Evolutionary conservation across 2,888 invertebrate species (phyloP).

Genomic region (Drosophila demipolita): DNA sequence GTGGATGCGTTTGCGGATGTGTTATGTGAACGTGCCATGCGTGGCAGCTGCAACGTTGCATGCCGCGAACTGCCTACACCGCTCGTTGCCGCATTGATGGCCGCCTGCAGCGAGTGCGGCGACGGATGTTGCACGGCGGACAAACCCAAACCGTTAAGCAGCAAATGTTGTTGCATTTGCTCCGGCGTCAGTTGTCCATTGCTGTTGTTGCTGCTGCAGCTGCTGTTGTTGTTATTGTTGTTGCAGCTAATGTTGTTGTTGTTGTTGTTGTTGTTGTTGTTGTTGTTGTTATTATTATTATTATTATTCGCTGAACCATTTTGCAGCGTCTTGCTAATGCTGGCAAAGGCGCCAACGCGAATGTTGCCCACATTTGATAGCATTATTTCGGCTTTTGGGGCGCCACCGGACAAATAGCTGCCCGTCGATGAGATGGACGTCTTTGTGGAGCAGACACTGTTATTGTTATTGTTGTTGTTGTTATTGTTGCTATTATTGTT

Average conservation of each 20-base stretch:
- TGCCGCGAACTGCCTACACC: slow-evolving; percentile 43
- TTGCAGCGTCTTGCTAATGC: slow-evolving; percentile 74
- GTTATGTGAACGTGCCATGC: slow-evolving; percentile 63
- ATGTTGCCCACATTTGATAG: slow-evolving; percentile 80
- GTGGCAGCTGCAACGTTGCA: slow-evolving; percentile 60
- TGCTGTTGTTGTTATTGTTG: slow-evolving; percentile 30
- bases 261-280: slow-evolving; percentile 13
- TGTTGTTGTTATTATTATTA: slow-evolving; percentile 36
- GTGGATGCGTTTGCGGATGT: slow-evolving; percentile 19
- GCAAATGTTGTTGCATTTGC: slow-evolving; percentile 73
- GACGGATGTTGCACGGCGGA: slow-evolving; percentile 78
- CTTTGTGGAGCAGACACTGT: slow-evolving; percentile 58
- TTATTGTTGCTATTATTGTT: slow-evolving; percentile 27
- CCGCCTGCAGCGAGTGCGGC: slow-evolving; percentile 43
- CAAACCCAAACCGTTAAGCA: slow-evolving; percentile 77
- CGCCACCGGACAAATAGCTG: slow-evolving; percentile 58
- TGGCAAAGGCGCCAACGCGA: slow-evolving; percentile 81
- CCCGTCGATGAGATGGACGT: slow-evolving; percentile 65
- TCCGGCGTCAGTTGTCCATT: slow-evolving; percentile 65
- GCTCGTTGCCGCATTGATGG: slow-evolving; percentile 54
- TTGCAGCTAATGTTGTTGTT: slow-evolving; percentile 34
- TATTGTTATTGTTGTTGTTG: slow-evolving; percentile 27
- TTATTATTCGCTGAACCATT: slow-evolving; percentile 59
- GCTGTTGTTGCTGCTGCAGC: slow-evolving; percentile 32
- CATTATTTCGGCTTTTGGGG: slow-evolving; percentile 72